Evolutionary conservation across 2,888 invertebrate genomes (phyloP), one percentile per base, ranked within the genome.

Genomic region (Scaptomyza caliginosa): DNA sequence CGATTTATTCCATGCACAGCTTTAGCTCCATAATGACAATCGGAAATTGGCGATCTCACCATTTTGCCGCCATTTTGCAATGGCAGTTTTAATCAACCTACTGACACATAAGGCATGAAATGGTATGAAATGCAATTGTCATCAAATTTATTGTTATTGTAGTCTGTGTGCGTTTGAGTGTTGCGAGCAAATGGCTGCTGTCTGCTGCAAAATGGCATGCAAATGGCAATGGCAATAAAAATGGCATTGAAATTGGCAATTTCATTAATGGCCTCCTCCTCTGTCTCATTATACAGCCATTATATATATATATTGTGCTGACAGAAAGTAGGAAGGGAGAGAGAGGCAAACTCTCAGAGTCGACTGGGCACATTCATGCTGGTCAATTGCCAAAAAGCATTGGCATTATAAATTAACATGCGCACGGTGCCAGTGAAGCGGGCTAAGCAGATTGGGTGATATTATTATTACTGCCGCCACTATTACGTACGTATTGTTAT

Each of bases 101-200:
- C 30, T 82, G 73, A 78, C 75, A 81, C 81, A 81, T 66, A 72
- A 62, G 75, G 64, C 81, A 84, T 79, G 78, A 79, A 74, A 80
- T 81, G 75, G 48, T 65, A 68, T 69, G 80, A 86, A 81, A 80
- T 67, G 71, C 82, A 75, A 81, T 84, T 84, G 72, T 69, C 87
- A 81, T 84, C 85, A 81, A 81, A 86, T 82, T 82, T 84, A 86
- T 81, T 86, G 85, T 75, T 77, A 73, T 84, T 69, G 72, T 54
- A 13, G 6, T 74, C 42, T 17, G 45, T 46, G 67, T 70, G 70
- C 57, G 69, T 57, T 40, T 64, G 81, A 51, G 64, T 67, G 59
- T 67, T 32, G 60, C 39, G 32, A 46, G 67, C 67, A 80, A 80
- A 76, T 77, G 77, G 65, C 67, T 62, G 62, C 67, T 62, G 65